A percentile compares a stretch with the other conserved stretches of the same genome.
These are phyloP conservation scores for Cepaea nemoralis DNA, from an alignment of 1,140 invertebrate species.

Conservation along the genomic window DNA sequence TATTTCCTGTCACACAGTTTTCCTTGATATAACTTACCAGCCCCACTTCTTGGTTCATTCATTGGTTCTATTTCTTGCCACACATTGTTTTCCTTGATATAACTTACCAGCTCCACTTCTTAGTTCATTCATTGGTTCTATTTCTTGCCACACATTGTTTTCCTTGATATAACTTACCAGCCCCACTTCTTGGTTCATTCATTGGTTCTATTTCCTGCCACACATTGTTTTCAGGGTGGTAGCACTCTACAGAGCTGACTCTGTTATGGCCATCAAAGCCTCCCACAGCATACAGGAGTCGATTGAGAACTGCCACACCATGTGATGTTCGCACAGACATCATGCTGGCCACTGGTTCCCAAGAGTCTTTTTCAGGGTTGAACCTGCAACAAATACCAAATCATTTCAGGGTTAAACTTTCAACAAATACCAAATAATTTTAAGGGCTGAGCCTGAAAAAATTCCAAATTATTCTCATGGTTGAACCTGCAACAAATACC, in stretches of 20 bases:
- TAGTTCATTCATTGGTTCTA: constrained; percentile 79
- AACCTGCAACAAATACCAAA: constrained; percentile 76
- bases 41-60: too few species aligned
- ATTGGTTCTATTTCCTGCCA: constrained; percentile 75
- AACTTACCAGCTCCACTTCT: constrained; percentile 86
- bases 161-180: constrained; percentile 75
- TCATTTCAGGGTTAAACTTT: too few species aligned
- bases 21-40: too few species aligned
- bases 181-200: constrained; percentile 84
- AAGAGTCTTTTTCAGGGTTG: constrained; percentile 89
- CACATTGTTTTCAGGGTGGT: constrained; percentile 68
- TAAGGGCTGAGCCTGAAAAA: too few species aligned
- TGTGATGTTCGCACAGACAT: constrained; percentile 66
- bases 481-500: constrained; percentile 80
- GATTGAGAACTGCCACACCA: constrained; percentile 67
- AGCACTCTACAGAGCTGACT: constrained; percentile 67
- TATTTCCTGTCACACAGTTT: too few species aligned
- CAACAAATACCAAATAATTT: too few species aligned
- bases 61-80: too few species aligned
- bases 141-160: constrained; percentile 61
- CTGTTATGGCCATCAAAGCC: constrained; percentile 69
- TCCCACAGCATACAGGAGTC: constrained; percentile 78
- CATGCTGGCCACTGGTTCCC: constrained; percentile 80
- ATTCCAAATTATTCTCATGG: too few species aligned
- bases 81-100: too few species aligned